Evolutionary conservation across 2,797 vertebrate genomes (phyloP), one percentile per base, ranked within the genome.

Genomic region (Anolis apletophallus): DNA sequence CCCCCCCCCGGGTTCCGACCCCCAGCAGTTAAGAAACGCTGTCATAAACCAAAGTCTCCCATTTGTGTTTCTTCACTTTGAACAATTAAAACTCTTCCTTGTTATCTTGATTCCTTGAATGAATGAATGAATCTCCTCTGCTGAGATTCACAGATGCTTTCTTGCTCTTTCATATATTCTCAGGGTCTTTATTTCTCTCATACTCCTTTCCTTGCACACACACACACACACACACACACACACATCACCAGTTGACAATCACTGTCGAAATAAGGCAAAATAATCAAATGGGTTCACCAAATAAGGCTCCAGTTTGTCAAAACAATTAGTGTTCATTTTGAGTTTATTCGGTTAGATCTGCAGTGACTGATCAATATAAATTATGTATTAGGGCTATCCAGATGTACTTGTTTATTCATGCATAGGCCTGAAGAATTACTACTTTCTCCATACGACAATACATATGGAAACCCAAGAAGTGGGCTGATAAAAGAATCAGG

Each of bases 401-500:
- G 97, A 97, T 97, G 97, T 96, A 97, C 97, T 98, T 98, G 97
- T 96, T 97, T 97, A 97, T 97, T 97, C 98, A 97, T 97, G 97
- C 97, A 96, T 97, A 97, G 96, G 97, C 97, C 97, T 97, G 96
- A 94, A 95, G 92, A 93, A 91, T 96, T 95, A 93, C 96, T 93
- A 87, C 94, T 94, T 95, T 94, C 92, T 90, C 90, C 46, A 88
- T 91, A 91, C 91, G 93, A 92, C 94, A 95, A 93, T 89, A 86
- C 26, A 83, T 64, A 89, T 90, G 88, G 91, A 94, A 34, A 92
- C 85, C 81, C 76, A 46, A 11, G 46, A 55, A 3, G 34, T 1
- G 1, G 83, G 84, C 83, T 91, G 84, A 77, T 89, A 7, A 46
- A 55, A 61, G 23, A 93, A 92, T 89, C 84, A 89, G 75, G 83